Base-by-base conservation (phyloP, 37 sponge, comb jelly and placozoan species). In the Chondrilla cf. caribensis region DNA sequence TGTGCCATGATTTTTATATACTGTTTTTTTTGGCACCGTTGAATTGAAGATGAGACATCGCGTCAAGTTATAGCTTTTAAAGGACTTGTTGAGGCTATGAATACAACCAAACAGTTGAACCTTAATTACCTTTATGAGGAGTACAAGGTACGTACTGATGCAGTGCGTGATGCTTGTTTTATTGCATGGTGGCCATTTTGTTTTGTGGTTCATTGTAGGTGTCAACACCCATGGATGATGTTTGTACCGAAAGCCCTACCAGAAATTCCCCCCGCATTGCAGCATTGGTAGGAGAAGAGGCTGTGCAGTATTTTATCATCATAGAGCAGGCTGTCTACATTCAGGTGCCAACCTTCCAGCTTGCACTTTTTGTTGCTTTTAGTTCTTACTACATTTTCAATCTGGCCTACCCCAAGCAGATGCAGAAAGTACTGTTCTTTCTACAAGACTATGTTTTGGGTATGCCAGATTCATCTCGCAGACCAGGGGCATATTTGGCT, bases 391-490 rank as follows among this genome's bases (percentile, higher is more conserved):
- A 86, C 38, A 66, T 86, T 0, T 86, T 72, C 35, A 70, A 86
- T 71, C 60, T 86, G 64, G 72, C 79, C 25, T 85, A 85, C 58
- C 58, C 80, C 22, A 38, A 59, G 11, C 38, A 79, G 42, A 55
- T 54, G 3, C 33, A 60, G 36, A 64, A 78, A 8, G 54, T 85
- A 47, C 39, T 65, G 19, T 79, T 38, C 70, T 85, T 85, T 54
- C 32, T 85, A 2, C 85, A 85, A 67, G 85, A 85, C 25, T 85
- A 79, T 31, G 38, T 85, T 79, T 54, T 85, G 21, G 70, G 58
- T 11, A 37, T 44, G n/a, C 70, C 85, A 58, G 80, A 76, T 38
- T 60, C 78, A 22, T 21, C 51, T 47, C 6, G 15, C 6, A n/a
- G 64, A n/a, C 64, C 64, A 19, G 64, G 29, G 25, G 64, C 29